Conservation (phyloP, 2,113 vertebrate genomes). For the Oceanodroma tethys region DNA sequence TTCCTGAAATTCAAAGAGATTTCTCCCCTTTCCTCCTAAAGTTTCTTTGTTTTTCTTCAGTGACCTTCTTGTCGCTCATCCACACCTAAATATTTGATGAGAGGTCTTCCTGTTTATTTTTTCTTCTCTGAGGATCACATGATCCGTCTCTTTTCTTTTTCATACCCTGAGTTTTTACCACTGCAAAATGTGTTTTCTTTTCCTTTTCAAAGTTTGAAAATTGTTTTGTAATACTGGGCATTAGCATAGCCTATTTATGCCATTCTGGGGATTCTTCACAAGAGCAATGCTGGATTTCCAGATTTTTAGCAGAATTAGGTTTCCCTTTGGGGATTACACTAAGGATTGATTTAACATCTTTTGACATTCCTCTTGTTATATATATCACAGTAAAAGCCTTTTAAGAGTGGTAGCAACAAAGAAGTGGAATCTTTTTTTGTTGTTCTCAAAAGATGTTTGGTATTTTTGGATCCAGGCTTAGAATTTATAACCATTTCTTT, state of each 20-base stretch:
- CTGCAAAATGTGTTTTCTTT: not conserved
- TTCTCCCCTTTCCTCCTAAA: not conserved
- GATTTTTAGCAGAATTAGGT: conserved; percentile 17
- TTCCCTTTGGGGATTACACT: conserved; percentile 38
- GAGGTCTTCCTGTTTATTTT: not conserved
- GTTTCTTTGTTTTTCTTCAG: not conserved
- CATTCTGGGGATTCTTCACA: not conserved
- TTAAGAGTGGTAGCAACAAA: conserved; percentile 47
- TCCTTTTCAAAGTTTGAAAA: not conserved
- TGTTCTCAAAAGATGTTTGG: not conserved
- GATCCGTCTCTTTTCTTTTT: not conserved
- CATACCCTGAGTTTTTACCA: not conserved
- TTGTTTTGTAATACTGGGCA: not conserved
- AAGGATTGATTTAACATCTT: conserved; percentile 43
- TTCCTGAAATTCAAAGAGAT: not conserved
- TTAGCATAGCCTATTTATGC: conserved; percentile 13
- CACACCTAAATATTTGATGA: conserved; percentile 25
- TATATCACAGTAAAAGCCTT: conserved; percentile 56
- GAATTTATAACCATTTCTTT: conserved; percentile 21
- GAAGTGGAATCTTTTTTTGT: conserved; percentile 5
- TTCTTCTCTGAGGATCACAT: not conserved
- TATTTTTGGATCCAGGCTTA: conserved; percentile 20
- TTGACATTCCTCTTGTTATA: conserved; percentile 48
- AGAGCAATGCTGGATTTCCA: not conserved
- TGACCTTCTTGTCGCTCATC: not conserved